Conservation (phyloP, 2,113 vertebrate genomes). For the Hymenochirus boettgeri region DNA sequence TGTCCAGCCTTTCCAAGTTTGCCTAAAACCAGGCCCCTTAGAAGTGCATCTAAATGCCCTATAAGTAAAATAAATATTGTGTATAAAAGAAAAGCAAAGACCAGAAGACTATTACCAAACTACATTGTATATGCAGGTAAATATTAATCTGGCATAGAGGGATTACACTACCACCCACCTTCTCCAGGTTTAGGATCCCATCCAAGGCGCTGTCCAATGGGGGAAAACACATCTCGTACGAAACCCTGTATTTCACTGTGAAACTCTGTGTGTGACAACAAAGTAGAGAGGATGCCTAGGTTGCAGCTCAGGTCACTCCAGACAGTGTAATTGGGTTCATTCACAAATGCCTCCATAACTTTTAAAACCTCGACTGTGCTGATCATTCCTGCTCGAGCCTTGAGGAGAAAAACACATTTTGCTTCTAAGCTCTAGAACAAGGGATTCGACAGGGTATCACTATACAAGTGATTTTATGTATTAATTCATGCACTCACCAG, state of each 20-base stretch:
- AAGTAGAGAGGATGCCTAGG: conserved; percentile 87
- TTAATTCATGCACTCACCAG: conserved; percentile 68
- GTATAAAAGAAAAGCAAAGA: too few relatives aligned
- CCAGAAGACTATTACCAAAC: too few relatives aligned
- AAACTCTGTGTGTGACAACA: conserved; percentile 95
- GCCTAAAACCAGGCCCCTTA: conserved; percentile 87
- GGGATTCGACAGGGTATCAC: too few relatives aligned
- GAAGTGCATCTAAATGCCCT: conserved; percentile 91
- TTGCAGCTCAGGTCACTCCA: conserved; percentile 98
- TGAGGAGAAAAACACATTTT: conserved; percentile 52
- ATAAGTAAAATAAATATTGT: not conserved
- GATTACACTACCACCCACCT: too few relatives aligned
- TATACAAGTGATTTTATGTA: too few relatives aligned
- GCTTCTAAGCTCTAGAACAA: conserved; percentile 29
- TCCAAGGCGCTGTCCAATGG: conserved; percentile 87
- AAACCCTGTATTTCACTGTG: conserved; percentile 94
- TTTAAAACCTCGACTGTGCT: conserved; percentile 95
- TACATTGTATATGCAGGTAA: too few relatives aligned
- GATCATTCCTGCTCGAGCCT: conserved; percentile 96
- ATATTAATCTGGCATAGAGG: too few relatives aligned
- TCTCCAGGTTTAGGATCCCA: conserved; percentile 93
- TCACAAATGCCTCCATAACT: conserved; percentile 97
- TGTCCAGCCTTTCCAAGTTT: conserved; percentile 95
- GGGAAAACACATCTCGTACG: conserved; percentile 89
- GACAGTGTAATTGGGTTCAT: conserved; percentile 97